A percentile compares a stretch with the other conserved stretches of the same genome.
Conservation (phyloP, 2,888 invertebrate species). For the Capitulum mitella region DNA sequence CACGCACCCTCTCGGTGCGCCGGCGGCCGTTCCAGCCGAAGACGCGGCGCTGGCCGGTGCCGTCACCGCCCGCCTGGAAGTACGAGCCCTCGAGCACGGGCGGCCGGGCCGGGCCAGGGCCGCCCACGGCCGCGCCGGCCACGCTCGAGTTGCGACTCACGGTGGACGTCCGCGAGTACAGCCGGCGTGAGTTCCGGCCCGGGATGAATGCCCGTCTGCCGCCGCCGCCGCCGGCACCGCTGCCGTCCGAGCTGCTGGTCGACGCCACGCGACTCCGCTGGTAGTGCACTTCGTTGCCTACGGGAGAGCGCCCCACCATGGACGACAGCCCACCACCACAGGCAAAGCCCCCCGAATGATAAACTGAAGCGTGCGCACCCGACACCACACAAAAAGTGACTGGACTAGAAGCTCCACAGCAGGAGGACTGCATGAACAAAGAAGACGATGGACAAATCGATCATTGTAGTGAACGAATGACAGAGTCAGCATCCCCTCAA, state of each 20-base stretch:
- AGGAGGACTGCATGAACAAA: background rate
- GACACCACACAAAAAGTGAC: too few relatives aligned
- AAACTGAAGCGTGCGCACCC: too few relatives aligned
- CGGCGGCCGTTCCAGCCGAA: background rate
- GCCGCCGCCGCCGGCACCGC: background rate
- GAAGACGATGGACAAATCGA: background rate
- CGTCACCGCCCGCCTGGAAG: background rate
- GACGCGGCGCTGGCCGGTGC: background rate
- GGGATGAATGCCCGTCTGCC: background rate
- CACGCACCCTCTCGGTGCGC: background rate
- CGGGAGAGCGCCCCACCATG: background rate
- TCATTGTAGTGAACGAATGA: background rate
- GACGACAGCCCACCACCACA: background rate
- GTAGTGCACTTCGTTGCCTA: constrained; percentile 11
- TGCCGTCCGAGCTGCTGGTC: constrained; percentile 24
- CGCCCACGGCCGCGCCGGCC: constrained; percentile 39
- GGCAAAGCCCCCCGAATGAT: background rate
- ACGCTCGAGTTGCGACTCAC: background rate
- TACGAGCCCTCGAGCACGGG: constrained; percentile 27
- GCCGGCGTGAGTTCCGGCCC: background rate
- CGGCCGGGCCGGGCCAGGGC: constrained; percentile 39
- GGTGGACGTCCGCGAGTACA: background rate
- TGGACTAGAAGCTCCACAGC: background rate
- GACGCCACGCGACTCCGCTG: constrained; percentile 28
- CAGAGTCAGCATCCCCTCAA: background rate